Evolutionary conservation across 2,888 invertebrate species (phyloP), one percentile per base, ranked within the genome.

Genomic region (Erebia aethiops): DNA sequence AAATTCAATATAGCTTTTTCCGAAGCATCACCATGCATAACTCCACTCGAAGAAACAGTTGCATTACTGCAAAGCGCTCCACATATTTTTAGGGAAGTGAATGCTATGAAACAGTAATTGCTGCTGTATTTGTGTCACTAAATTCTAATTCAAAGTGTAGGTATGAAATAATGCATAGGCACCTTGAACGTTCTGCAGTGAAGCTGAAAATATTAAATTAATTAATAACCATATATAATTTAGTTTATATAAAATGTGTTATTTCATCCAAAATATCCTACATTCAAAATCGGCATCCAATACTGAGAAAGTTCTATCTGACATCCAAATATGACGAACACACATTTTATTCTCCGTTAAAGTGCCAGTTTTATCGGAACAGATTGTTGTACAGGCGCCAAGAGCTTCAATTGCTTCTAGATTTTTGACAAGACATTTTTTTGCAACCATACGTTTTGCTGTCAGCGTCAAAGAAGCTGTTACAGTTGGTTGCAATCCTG

Each of bases 301-400:
- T 85, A 99, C 98, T 81, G 97, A 96, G 86, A 83, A 82, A 1
- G 98, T 98, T 86, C 96, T 96, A 87, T 98, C 97, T 92, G 98
- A 98, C 86, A 98, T 97, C 98, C 99, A 99, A 96, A 99, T 97
- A 91, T 99, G 98, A 77, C 98, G 98, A 63, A 99, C 99, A 62
- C 98, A 98, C 99, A 99, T 99, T 85, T 98, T 95, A 94, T 99
- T 99, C 91, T 99, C 99, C 3, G 99, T 99, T 62, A 99, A 94
- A 9, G 99, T 99, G 74, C 99, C 99, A 71, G 99, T 99, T 92
- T 99, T 99, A 91, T 99, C 99, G 2, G 99, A 99, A 93, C 99
- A 99, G 90, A 99, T 99, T 74, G 98, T 99, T 70, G 98, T 98
- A 69, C 99, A 99, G 11, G 99, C 99, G 56, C 99, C 99, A 69